Conservation (phyloP, 2,888 invertebrate species). For the Drosophila phalerata region DNA sequence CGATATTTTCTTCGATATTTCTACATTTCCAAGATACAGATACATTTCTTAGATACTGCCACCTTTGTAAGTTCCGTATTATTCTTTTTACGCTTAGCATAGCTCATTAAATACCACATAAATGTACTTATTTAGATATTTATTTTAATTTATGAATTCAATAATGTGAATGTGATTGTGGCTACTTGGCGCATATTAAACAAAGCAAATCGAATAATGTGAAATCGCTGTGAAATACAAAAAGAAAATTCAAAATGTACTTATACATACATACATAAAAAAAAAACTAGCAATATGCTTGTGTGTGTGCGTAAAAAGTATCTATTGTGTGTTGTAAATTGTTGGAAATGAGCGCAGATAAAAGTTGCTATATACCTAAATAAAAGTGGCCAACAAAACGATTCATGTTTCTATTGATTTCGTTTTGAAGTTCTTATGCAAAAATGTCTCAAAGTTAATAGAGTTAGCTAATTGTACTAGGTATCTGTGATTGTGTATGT, state of each 20-base stretch:
- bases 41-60: conserved; percentile 42
- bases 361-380: background rate
- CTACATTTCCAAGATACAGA: background rate
- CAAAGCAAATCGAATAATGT: conserved; percentile 16
- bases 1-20: too few species aligned
- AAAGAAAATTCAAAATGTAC: conserved; percentile 25
- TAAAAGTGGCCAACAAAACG: background rate
- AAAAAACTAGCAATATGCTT: conserved; percentile 30
- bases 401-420: background rate
- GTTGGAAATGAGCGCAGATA: conserved; percentile 2
- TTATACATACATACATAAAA: conserved; percentile 26
- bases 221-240: conserved; percentile 26
- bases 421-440: background rate
- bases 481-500: conserved; percentile 28
- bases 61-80: conserved; percentile 54
- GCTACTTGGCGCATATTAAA: background rate
- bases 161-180: conserved; percentile 11
- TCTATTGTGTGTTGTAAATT: conserved; percentile 20
- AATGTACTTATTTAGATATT: conserved; percentile 27
- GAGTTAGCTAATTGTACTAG: conserved; percentile 22
- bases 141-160: conserved; percentile 9
- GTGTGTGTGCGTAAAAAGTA: conserved; percentile 30
- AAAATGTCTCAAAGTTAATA: background rate
- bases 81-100: conserved; percentile 52
- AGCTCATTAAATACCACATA: conserved; percentile 44